Conservation (phyloP, 2,113 vertebrate genomes). For the Orycteropus afer region DNA sequence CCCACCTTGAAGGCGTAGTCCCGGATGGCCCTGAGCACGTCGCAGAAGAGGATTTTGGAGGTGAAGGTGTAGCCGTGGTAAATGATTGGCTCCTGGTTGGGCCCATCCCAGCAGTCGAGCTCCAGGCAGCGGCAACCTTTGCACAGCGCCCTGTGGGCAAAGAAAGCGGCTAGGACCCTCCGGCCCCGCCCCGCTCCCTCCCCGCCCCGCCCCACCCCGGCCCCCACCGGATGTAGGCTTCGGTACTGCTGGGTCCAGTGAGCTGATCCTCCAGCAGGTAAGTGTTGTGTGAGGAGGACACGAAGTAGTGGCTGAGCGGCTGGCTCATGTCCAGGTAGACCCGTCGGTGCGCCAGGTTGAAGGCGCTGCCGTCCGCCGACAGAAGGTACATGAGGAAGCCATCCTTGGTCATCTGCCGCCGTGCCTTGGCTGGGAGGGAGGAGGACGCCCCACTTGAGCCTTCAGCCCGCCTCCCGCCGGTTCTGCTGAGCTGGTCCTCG, state of each 20-base stretch:
- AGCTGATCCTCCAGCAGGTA: constrained; percentile 97
- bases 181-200: not conserved
- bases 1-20: constrained; percentile 96
- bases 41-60: constrained; percentile 96
- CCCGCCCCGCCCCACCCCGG: not conserved
- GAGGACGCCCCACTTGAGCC: not conserved
- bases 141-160: constrained; percentile 90
- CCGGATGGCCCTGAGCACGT: constrained; percentile 94
- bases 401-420: constrained; percentile 92
- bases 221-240: constrained; percentile 95
- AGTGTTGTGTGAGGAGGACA: constrained; percentile 98
- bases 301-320: constrained; percentile 95
- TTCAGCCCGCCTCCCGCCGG: not conserved
- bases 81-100: constrained; percentile 93
- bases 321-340: constrained; percentile 97
- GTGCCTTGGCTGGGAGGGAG: constrained; percentile 88
- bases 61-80: constrained; percentile 98
- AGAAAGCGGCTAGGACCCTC: constrained; percentile 49
- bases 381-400: constrained; percentile 96
- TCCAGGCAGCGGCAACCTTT: constrained; percentile 98
- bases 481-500: not conserved
- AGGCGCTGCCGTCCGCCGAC: constrained; percentile 88
- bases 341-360: constrained; percentile 88
- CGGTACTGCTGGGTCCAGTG: constrained; percentile 95
- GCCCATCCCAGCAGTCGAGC: constrained; percentile 96